Conservation (phyloP, 2,888 invertebrate species). For the Podabrus alpinus region DNA sequence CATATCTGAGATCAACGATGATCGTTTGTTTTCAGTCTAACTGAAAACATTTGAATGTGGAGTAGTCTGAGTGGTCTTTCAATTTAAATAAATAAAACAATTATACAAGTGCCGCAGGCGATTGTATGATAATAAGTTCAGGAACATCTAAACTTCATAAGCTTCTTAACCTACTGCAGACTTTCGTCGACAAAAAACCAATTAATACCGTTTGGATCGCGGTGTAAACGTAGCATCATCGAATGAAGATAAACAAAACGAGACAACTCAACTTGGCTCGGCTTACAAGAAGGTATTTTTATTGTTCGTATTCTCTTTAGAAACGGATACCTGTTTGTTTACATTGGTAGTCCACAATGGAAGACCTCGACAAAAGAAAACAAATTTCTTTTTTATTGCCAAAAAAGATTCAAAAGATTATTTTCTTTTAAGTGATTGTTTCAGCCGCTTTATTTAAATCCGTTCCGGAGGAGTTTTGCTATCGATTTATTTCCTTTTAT, state of each 20-base stretch:
- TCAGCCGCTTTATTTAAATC: not conserved
- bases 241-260: not conserved
- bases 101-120: no score
- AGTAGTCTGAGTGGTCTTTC: no score
- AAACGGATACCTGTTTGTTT: not conserved
- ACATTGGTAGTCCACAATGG: not conserved
- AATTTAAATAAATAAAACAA: no score
- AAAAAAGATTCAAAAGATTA: not conserved
- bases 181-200: no score
- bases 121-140: no score
- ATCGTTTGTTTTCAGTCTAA: no score
- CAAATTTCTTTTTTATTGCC: not conserved
- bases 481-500: not conserved
- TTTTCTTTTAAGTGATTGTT: not conserved
- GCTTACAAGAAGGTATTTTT: not conserved
- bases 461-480: not conserved
- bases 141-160: no score
- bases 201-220: not conserved
- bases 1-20: no score
- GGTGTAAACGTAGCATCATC: not conserved
- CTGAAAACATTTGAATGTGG: no score
- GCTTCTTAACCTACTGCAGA: no score
- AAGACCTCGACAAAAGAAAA: not conserved
- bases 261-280: not conserved
- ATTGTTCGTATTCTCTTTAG: not conserved